Evolutionary conservation across 2,113 vertebrate genomes (phyloP), one percentile per base, ranked within the genome.

Genomic region (Chlamydotis undulata): DNA sequence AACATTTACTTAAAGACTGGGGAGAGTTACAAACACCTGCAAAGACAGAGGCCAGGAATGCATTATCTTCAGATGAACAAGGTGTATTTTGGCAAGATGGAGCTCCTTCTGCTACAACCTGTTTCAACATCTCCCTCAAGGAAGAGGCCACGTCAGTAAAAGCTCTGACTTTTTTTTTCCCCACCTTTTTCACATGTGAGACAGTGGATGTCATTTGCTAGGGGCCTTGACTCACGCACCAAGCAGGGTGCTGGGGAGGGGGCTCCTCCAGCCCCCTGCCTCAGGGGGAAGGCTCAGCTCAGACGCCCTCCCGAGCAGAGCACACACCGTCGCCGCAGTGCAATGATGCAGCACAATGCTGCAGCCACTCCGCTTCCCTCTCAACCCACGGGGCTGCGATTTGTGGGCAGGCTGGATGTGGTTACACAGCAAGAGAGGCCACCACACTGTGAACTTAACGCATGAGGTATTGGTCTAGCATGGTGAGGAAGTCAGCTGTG

Each of bases 331-430:
- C 4, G 9, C 37, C 6, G 24, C 63, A 9, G 68, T 14, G 3
- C 0, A 5, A 9, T 7, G 61, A n/a, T 1, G 0, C 52, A 12
- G 68, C 4, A 11, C 24, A 3, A 29, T 1, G 55, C 57, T 33
- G 49, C 39, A 52, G 83, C 47, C 0, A 0, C 79, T 23, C 31
- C 37, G 0, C 64, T 35, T 23, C 19, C 59, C 50, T 63, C 56
- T 9, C n/a, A 6, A 12, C 39, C 63, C 9, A 1, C 0, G 0
- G 53, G 65, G 60, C 41, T 8, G 37, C 1, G 0, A 61, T 47
- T 19, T 91, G 87, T 8, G 47, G 86, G 33, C 53, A 24, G 77
- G 68, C 71, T 68, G 76, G 83, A 87, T 89, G 90, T 77, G 94
- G 84, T 83, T 31, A 77, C 73, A 6, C 33, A 13, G 81, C 64